phyloP scores from a whole-genome alignment of 2,888 invertebrate species.

The Megastigmus dorsalis region DNA sequence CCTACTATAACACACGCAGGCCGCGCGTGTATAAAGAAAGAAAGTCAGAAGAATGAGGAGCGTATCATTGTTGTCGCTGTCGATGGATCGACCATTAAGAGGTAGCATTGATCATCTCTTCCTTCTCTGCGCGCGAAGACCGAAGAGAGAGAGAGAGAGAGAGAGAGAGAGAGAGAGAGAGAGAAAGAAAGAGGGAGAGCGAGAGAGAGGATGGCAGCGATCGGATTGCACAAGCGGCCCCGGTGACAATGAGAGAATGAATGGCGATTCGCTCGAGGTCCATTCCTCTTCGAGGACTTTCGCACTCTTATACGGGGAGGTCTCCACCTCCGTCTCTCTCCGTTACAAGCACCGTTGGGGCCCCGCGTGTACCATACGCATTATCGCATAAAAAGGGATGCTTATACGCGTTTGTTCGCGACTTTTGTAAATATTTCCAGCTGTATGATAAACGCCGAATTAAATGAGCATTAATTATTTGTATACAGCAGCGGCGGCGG shows the following conservation, averaged over 20 bases:
- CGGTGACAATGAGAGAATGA: constrained; percentile 69
- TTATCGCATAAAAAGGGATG: too few species aligned
- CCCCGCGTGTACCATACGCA: background rate
- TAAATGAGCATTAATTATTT: constrained; percentile 73
- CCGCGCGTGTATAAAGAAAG: background rate
- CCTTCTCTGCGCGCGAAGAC: too few species aligned
- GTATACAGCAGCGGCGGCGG: constrained; percentile 61
- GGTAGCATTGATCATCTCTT: constrained; percentile 47
- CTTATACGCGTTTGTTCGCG: constrained; percentile 38
- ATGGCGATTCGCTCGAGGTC: constrained; percentile 61
- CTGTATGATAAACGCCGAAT: constrained; percentile 71
- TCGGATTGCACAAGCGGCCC: constrained; percentile 55
- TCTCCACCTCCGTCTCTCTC: background rate
- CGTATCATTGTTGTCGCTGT: constrained; percentile 42
- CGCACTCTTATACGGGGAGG: constrained; percentile 15
- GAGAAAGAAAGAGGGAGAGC: too few species aligned
- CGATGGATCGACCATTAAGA: constrained; percentile 47
- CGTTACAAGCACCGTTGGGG: constrained; percentile 48
- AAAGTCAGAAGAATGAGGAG: background rate
- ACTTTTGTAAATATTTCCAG: constrained; percentile 69
- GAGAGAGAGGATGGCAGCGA: constrained; percentile 30
- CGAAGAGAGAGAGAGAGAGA: too few species aligned
- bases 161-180: too few species aligned
- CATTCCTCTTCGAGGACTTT: constrained; percentile 61
- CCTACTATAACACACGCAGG: too few species aligned